phyloP scores from a whole-genome alignment of 2,113 vertebrate species.

The crab-eating macaque (Macaca fascicularis) region T2T-MFA8v1.1 NC_088395.1:117709001-117709500 shows the following conservation, averaged over 20 bases:
- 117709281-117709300: background rate
- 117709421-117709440: background rate
- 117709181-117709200: background rate
- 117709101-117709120: background rate
- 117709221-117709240: background rate
- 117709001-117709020: background rate
- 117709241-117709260: background rate
- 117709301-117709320: background rate
- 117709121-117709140: background rate
- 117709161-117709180: conserved; percentile 19
- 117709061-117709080: background rate
- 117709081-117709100: background rate
- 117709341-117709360: conserved; percentile 12
- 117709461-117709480: background rate
- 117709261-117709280: background rate
- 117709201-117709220: background rate
- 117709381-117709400: background rate
- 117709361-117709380: background rate
- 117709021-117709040: background rate
- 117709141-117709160: background rate
- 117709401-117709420: background rate
- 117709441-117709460: background rate
- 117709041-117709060: conserved; percentile 8
- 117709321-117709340: background rate
- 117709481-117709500: background rate